Conservation (phyloP, 2,888 invertebrate species). For the Nematopogon swammerdamellus region DNA sequence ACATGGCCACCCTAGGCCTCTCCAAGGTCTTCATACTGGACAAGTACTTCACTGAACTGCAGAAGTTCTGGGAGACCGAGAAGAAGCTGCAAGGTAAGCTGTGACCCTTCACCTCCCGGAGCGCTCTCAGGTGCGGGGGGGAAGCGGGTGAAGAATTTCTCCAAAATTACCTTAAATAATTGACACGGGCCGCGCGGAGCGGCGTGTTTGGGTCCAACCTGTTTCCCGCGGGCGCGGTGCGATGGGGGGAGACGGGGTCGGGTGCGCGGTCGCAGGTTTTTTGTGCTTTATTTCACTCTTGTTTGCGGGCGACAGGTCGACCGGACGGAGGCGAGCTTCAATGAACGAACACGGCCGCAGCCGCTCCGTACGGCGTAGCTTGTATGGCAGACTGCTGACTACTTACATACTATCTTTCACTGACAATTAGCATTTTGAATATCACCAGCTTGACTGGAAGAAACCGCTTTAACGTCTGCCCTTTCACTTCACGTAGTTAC, state of each 20-base stretch:
- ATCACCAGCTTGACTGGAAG: too few relatives aligned
- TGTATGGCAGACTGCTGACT: too few relatives aligned
- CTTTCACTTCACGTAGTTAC: too few relatives aligned
- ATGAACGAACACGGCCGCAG: not conserved
- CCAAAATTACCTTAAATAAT: not conserved
- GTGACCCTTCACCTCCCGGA: slow-evolving; percentile 5
- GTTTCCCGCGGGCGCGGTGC: not conserved
- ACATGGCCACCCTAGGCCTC: slow-evolving; percentile 93
- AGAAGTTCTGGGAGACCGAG: slow-evolving; percentile 96
- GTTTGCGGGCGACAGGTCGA: not conserved
- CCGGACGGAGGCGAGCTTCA: not conserved
- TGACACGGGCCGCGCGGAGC: not conserved
- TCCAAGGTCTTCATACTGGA: slow-evolving; percentile 97
- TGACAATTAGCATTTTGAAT: too few relatives aligned
- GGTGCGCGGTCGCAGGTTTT: not conserved
- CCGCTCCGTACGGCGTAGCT: too few relatives aligned
- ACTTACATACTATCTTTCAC: too few relatives aligned
- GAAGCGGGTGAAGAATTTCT: not conserved
- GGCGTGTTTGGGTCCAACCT: not conserved
- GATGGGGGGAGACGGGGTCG: not conserved
- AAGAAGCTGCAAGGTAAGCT: slow-evolving; percentile 91
- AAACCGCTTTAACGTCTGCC: too few relatives aligned
- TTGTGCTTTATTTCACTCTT: not conserved
- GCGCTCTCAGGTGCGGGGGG: too few relatives aligned
- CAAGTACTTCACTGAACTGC: slow-evolving; percentile 95